Percentiles rank a stretch among this genome's conserved stretches.
These are phyloP conservation scores for Drosophila equinoxialis DNA, from an alignment of 1,140 invertebrate genomes.

Conservation along the genomic window DNA sequence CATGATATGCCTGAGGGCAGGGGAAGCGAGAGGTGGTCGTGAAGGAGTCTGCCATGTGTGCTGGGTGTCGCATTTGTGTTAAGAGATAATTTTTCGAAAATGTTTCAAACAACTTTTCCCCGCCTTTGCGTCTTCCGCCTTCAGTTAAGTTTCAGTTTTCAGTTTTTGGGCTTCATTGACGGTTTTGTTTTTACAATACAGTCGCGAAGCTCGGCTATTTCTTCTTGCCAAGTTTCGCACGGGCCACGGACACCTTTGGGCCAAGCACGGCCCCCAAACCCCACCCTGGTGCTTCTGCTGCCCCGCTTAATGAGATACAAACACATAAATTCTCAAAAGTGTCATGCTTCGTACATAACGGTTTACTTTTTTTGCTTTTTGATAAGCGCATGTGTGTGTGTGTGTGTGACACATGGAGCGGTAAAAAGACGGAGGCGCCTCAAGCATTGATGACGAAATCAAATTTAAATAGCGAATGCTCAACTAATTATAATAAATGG, in stretches of 20 bases:
- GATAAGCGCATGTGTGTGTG: conserved; percentile 60
- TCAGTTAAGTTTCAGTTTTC: conserved; percentile 36
- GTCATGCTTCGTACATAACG: conserved; percentile 78
- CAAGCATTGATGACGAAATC: conserved; percentile 54
- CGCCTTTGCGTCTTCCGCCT: conserved; percentile 24
- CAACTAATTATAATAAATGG: conserved; percentile 21
- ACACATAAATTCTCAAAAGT: conserved; percentile 82
- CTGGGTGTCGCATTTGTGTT: conserved; percentile 75
- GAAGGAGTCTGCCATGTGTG: conserved; percentile 36
- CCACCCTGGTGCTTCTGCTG: conserved; percentile 19
- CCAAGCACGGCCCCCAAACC: not conserved
- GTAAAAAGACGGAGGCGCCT: conserved; percentile 25
- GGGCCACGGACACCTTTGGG: conserved; percentile 43
- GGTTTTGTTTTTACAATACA: conserved; percentile 27
- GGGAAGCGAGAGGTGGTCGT: not conserved
- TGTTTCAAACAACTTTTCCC: conserved; percentile 67
- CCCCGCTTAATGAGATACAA: conserved; percentile 81
- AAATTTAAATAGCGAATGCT: conserved; percentile 41
- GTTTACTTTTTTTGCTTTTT: conserved; percentile 71
- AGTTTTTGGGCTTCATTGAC: conserved; percentile 55
- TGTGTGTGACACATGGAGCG: not conserved
- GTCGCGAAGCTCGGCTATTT: conserved; percentile 23
- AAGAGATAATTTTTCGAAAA: conserved; percentile 77
- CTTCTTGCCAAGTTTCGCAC: conserved; percentile 44
- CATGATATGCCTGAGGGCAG: conserved; percentile 33